Evolutionary conservation across 2,888 invertebrate genomes (phyloP), one percentile per base, ranked within the genome.

Genomic region (Caenorhabditis imperialis): DNA sequence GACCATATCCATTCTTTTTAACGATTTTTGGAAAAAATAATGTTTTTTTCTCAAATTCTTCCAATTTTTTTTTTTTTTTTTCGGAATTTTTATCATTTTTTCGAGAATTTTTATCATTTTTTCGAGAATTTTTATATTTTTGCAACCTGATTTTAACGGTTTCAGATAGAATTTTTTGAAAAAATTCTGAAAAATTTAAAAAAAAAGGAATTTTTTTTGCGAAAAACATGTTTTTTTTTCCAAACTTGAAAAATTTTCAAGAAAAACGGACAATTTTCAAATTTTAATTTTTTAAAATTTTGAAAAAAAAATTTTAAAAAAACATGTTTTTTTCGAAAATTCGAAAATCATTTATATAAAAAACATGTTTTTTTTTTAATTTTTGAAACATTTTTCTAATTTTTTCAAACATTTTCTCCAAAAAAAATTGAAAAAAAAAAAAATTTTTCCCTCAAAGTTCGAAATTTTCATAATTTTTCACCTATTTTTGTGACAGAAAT

Each of bases 321-420:
- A 12, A 40, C 38, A 38, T 4, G 4, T 16, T 12, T 5, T 38
- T 38, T 5, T 38, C 3, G 14, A 38, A 38, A 38, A 38, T 38
- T 38, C 38, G n/a, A n/a, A n/a, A n/a, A n/a, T n/a, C n/a, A n/a
- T n/a, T n/a, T n/a, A n/a, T n/a, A n/a, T n/a, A n/a, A n/a, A n/a
- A n/a, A n/a, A n/a, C n/a, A n/a, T 30, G 42, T 42, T 18, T 18
- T 42, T 42, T 20, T 42, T 3, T n/a, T 42, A 20, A 45, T 45
- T 23, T 14, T 12, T 45, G 18, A 18, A 45, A 45, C 20, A 12
- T 14, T 45, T 45, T 18, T 20, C 18, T 20, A 8, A 42, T 42
- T 8, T 12, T 18, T 42, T 42, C 14, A 38, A 42, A 42, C 18
- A 18, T 8, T 7, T 4, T 38, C 16, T 38, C 8, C 18, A 42